Conservation (phyloP, 2,113 vertebrate genomes). For the Syngnathoides biaculeatus region DNA sequence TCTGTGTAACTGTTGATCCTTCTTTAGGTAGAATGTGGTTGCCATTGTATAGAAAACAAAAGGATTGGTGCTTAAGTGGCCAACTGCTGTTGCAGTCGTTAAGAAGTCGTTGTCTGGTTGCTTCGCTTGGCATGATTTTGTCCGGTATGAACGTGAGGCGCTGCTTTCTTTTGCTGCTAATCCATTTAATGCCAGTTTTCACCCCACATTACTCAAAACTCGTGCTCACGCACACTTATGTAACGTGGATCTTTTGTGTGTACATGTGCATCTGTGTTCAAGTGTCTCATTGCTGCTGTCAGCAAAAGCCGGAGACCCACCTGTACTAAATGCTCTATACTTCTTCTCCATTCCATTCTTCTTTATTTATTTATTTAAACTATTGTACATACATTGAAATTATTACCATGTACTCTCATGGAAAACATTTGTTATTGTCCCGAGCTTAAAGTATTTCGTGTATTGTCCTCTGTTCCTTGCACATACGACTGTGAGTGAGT, state of each 20-base stretch:
- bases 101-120: background rate
- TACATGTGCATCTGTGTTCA: background rate
- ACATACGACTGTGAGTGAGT: slow-evolving; percentile 10
- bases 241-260: slow-evolving; percentile 22
- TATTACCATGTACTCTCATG: background rate
- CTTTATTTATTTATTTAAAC: background rate
- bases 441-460: background rate
- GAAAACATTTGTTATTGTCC: background rate
- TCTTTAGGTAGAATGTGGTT: background rate
- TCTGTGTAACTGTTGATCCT: background rate
- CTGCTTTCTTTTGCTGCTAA: slow-evolving; percentile 59
- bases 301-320: background rate
- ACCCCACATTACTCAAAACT: slow-evolving; percentile 58
- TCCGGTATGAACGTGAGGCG: slow-evolving; percentile 29
- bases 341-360: no score
- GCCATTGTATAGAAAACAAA: background rate
- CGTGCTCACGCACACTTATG: slow-evolving; percentile 48
- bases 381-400: background rate
- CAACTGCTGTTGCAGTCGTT: background rate
- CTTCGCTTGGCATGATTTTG: slow-evolving; percentile 24
- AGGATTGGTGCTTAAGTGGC: background rate
- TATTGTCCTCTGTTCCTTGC: background rate
- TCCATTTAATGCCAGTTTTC: slow-evolving; percentile 62
- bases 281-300: background rate
- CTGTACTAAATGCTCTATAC: background rate